Conservation (phyloP, 1,140 invertebrate species). For the Uloborus diversus region DNA sequence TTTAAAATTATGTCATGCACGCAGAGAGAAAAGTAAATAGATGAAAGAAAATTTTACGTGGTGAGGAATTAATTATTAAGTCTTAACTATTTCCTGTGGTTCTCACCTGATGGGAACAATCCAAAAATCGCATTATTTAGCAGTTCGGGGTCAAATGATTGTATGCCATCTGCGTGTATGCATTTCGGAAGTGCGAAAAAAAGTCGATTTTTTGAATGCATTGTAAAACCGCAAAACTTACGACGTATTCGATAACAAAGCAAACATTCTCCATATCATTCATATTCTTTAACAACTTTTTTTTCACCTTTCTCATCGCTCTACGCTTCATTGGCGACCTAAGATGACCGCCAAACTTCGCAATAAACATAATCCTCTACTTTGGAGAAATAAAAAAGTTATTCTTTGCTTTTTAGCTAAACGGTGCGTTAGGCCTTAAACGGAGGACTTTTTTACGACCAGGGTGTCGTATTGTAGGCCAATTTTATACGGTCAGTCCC, state of each 20-base stretch:
- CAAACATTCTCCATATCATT: conserved; percentile 33
- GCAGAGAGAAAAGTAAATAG: too few species aligned
- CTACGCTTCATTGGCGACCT: conserved; percentile 49
- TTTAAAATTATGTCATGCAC: too few species aligned
- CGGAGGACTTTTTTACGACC: conserved; percentile 49
- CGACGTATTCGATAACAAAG: conserved; percentile 36
- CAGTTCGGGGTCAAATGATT: not conserved
- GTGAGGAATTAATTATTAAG: too few species aligned
- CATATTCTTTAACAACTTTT: conserved; percentile 29
- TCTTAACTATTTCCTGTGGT: not conserved
- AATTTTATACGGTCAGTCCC: conserved; percentile 48
- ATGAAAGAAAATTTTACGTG: too few species aligned
- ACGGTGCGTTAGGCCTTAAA: conserved; percentile 42
- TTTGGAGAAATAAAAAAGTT: conserved; percentile 18
- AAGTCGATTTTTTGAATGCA: conserved; percentile 13
- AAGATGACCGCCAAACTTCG: conserved; percentile 37
- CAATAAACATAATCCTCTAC: conserved; percentile 43
- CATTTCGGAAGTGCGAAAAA: not conserved
- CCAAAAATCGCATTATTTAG: not conserved
- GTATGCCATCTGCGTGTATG: not conserved
- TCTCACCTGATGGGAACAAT: not conserved
- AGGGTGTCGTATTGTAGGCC: conserved; percentile 44
- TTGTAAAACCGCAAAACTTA: conserved; percentile 43
- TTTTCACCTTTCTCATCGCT: conserved; percentile 19
- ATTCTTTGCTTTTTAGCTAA: conserved; percentile 47